Conservation (phyloP, 2,797 vertebrate genomes). For the Bradypus variegatus region DNA sequence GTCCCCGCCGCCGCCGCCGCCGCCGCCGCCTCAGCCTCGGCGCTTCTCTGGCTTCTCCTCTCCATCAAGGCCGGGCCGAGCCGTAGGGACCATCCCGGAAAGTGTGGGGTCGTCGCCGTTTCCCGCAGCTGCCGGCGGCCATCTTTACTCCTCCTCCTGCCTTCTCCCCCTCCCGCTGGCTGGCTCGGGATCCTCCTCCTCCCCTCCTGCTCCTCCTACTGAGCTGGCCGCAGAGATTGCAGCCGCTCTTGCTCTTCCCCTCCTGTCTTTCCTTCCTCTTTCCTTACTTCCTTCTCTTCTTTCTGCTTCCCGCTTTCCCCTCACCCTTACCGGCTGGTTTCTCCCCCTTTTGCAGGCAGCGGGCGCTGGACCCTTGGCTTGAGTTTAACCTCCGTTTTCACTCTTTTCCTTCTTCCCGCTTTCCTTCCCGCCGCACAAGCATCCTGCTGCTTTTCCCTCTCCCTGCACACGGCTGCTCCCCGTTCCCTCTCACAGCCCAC, state of each 20-base stretch:
- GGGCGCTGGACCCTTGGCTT: neutral
- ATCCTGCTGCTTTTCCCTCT: neutral
- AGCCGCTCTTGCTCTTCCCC: neutral
- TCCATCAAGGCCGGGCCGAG: constrained; percentile 66
- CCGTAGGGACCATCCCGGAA: constrained; percentile 51
- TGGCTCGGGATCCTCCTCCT: constrained; percentile 65
- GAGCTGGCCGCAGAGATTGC: constrained; percentile 40
- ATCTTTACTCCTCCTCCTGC: constrained; percentile 68
- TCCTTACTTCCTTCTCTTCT: neutral
- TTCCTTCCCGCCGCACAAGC: neutral
- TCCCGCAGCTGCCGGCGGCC: constrained; percentile 70
- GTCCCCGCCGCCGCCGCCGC: constrained; percentile 55
- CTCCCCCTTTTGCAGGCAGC: neutral
- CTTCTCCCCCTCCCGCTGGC: constrained; percentile 53
- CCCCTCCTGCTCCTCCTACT: constrained; percentile 52
- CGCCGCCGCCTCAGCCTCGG: constrained; percentile 62
- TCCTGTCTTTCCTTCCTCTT: constrained; percentile 3
- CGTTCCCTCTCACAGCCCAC: neutral
- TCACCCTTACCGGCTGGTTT: accelerated
- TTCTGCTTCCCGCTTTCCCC: neutral
- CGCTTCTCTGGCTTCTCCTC: constrained; percentile 47
- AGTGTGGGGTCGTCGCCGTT: constrained; percentile 51
- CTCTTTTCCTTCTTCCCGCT: neutral
- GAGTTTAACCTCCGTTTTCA: neutral
- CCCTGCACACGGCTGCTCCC: accelerated